These are phyloP conservation scores for Leptinotarsa texana DNA, from an alignment of 1,140 invertebrate genomes.

Conservation along the genomic window DNA sequence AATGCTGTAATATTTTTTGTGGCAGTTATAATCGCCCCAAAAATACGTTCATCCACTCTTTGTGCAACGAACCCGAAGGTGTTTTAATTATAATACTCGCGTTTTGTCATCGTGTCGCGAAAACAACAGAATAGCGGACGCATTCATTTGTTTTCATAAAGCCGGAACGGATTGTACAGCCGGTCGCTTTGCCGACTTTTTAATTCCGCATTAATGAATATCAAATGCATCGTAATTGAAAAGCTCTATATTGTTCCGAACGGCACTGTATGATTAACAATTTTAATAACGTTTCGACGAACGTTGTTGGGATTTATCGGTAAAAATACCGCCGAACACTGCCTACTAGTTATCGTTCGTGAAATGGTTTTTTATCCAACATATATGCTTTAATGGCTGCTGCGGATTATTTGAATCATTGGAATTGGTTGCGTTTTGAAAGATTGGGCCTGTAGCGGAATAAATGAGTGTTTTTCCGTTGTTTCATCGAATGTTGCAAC, in stretches of 20 bases:
- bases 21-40: not conserved
- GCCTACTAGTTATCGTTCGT: not conserved
- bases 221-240: conserved; percentile 20
- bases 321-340: not conserved
- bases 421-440: not conserved
- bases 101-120: conserved; percentile 29
- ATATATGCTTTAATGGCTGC: not conserved
- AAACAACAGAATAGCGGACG: conserved; percentile 26
- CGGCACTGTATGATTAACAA: not conserved
- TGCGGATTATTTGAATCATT: not conserved
- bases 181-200: conserved; percentile 14
- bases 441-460: no score
- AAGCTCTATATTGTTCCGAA: conserved; percentile 12
- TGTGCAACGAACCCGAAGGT: conserved; percentile 22
- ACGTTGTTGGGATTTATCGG: conserved; percentile 1
- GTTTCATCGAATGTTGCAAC: no score
- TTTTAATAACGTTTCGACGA: conserved; percentile 8
- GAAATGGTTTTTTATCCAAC: not conserved
- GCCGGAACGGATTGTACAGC: conserved; percentile 15
- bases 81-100: conserved; percentile 38
- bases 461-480: no score
- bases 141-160: conserved; percentile 37
- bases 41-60: not conserved
- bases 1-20: not conserved
- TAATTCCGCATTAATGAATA: conserved; percentile 22